Conservation (phyloP, 1,140 invertebrate species). For the Panagrolaimus sp. region DNA sequence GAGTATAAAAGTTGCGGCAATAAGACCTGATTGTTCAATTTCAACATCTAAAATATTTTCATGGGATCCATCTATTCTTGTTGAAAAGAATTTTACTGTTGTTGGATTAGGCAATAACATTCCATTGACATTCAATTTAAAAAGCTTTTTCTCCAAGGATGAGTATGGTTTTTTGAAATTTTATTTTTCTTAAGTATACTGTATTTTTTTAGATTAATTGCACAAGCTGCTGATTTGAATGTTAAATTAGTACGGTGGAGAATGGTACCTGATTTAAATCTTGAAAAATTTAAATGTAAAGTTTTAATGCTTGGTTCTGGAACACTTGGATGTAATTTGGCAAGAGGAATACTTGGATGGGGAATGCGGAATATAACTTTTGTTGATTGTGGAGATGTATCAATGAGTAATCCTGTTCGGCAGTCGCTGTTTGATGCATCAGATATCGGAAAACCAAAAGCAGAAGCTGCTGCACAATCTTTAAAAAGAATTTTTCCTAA, state of each 20-base stretch:
- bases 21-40: no score
- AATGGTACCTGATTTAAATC: conserved; percentile 78
- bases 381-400: conserved; percentile 82
- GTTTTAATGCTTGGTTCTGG: conserved; percentile 90
- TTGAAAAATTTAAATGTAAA: conserved; percentile 73
- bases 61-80: no score
- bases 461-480: conserved; percentile 75
- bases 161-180: conserved; percentile 25
- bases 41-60: no score
- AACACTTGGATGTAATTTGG: conserved; percentile 92
- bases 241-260: conserved; percentile 69
- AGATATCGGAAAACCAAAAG: conserved; percentile 75
- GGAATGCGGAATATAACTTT: conserved; percentile 84
- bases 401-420: conserved; percentile 90
- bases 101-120: neutral
- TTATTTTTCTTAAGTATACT: neutral
- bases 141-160: conserved; percentile 30
- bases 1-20: no score
- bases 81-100: neutral
- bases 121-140: neutral
- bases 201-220: conserved; percentile 34
- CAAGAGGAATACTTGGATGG: conserved; percentile 78
- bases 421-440: conserved; percentile 83
- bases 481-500: conserved; percentile 78
- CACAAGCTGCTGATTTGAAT: conserved; percentile 39